Conservation (phyloP, 2,888 invertebrate species). For the Pyrrhia umbra region DNA sequence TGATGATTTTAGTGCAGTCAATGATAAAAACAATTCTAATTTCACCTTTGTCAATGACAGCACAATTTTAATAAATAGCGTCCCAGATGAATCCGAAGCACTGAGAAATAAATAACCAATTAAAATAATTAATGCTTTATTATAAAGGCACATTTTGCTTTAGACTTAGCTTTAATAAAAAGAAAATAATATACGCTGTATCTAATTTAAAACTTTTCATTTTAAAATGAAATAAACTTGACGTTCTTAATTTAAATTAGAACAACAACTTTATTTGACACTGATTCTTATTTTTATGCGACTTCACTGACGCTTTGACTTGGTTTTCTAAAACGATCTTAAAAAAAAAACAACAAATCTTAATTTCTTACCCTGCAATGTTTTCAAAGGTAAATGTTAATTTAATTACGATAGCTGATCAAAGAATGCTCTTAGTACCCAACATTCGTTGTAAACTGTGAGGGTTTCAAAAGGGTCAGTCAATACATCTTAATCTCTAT, state of each 20-base stretch:
- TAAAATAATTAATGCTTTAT: conserved; percentile 63
- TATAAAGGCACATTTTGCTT: conserved; percentile 52
- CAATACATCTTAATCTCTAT: conserved; percentile 69
- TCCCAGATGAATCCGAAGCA: conserved; percentile 88
- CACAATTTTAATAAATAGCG: conserved; percentile 70
- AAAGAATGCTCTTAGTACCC: conserved; percentile 65
- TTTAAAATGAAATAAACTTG: conserved; percentile 30
- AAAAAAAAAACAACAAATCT: too few relatives aligned
- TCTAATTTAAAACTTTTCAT: conserved; percentile 32
- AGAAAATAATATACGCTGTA: conserved; percentile 35
- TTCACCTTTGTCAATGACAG: conserved; percentile 76
- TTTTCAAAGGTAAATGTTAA: conserved; percentile 62
- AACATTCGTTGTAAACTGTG: conserved; percentile 72
- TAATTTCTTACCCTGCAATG: conserved; percentile 7
- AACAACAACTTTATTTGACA: conserved; percentile 41
- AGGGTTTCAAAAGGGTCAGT: conserved; percentile 72
- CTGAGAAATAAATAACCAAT: conserved; percentile 69
- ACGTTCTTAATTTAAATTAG: conserved; percentile 23
- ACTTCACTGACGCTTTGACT: conserved; percentile 56
- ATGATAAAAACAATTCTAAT: conserved; percentile 71
- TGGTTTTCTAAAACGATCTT: conserved; percentile 24
- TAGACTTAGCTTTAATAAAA: conserved; percentile 55
- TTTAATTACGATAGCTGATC: conserved; percentile 65
- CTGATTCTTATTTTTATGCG: conserved; percentile 43
- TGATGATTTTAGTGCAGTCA: conserved; percentile 79